Base-by-base conservation (phyloP, 2,888 invertebrate species). In the Tanypteryx hageni region DNA sequence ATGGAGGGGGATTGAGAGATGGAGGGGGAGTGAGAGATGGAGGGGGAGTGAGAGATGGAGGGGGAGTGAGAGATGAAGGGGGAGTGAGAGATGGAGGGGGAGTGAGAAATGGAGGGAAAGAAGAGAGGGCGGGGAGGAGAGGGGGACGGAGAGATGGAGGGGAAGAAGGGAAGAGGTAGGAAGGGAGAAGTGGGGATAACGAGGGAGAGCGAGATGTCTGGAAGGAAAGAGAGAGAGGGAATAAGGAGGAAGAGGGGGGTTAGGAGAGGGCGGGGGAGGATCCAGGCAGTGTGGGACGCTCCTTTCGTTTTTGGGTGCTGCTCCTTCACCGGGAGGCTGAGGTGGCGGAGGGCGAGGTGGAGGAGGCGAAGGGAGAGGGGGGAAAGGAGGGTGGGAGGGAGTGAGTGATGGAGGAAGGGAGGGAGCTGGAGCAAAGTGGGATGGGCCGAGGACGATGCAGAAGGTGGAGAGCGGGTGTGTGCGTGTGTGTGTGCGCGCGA, bases 131-230 rank as follows among this genome's bases (percentile, higher is more conserved):
- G 57, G 22, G 57, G 85, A 58, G 18, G 27, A 64, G 27, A n/a
- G 22, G 18, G 31, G 31, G 61, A 31, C 11, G 27, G 61, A 31
- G 59, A 31, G 59, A 58, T 27, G 22, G 86, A 61, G 86, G 18
- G 86, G 61, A 86, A 61, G 89, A 61, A 64, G 89, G 64, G 44
- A 44, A 64, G 59, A 76, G 76, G 22, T 76, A n/a, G 22, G 76
- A 5, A 76, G 0, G 7, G 8, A 22, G 22, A 11, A 11, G 5
- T 1, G 76, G 76, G 76, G 27, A 13, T 13, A 61, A 61, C 18
- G 13, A 61, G 44, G 44, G 44, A 44, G 44, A 44, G n/a, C n/a
- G n/a, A n/a, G n/a, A n/a, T n/a, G n/a, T n/a, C n/a, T n/a, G n/a
- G n/a, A n/a, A n/a, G n/a, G n/a, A n/a, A n/a, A n/a, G 44, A 44